A percentile compares a stretch with the other conserved stretches of the same genome.
Evolutionary conservation across 2,113 vertebrate species (phyloP).

Genomic region (Phylloscopus whistleri): DNA sequence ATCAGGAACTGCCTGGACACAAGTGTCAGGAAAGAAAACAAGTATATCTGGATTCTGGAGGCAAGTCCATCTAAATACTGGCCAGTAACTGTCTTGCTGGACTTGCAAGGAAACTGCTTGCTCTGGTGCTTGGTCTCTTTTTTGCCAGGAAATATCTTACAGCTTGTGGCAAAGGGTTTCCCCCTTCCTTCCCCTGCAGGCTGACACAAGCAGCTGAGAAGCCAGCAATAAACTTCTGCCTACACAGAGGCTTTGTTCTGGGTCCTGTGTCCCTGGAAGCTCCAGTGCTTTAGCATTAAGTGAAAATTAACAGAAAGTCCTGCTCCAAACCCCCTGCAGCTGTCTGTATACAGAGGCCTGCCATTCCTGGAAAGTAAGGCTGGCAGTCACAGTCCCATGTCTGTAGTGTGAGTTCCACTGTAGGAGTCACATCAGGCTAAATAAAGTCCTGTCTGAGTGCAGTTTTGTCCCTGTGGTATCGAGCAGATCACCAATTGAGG

Average conservation of each 20-base stretch:
- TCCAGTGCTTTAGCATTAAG: background rate
- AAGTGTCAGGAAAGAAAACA: background rate
- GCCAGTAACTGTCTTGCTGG: background rate
- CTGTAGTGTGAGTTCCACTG: background rate
- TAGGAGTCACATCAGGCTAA: background rate
- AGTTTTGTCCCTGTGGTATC: background rate
- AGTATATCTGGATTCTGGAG: background rate
- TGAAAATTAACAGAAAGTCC: background rate
- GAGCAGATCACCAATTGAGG: background rate
- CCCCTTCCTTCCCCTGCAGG: background rate
- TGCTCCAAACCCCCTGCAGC: background rate
- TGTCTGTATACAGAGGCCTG: background rate
- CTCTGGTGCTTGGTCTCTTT: background rate
- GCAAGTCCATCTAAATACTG: background rate
- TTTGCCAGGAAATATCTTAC: background rate
- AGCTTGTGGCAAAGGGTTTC: background rate
- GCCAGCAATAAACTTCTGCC: background rate
- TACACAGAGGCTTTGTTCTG: background rate
- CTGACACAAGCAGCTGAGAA: background rate
- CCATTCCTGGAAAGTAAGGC: constrained; percentile 38
- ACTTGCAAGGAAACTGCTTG: background rate
- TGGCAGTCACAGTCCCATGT: background rate
- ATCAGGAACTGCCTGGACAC: background rate
- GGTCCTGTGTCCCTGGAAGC: background rate
- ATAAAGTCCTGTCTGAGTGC: background rate